Conservation (phyloP, 2,113 vertebrate species). For the Urocynchramus pylzowi region DNA sequence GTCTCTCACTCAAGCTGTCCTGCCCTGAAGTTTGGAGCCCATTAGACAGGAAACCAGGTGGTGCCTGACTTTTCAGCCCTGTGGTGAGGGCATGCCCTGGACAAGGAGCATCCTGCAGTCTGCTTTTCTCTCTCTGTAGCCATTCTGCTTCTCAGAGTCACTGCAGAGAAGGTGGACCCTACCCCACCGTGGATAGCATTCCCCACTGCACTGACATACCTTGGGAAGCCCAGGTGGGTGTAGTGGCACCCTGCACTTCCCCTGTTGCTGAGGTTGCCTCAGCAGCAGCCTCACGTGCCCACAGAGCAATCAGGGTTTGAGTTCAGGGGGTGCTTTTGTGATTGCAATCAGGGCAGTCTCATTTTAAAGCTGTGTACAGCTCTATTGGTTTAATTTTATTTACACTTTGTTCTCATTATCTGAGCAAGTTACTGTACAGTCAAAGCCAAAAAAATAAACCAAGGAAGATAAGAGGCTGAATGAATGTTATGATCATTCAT, state of each 20-base stretch:
- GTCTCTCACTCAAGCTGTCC: neutral
- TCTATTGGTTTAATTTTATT: conserved; percentile 50
- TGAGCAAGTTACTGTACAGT: neutral
- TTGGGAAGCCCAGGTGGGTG: neutral
- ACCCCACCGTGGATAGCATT: neutral
- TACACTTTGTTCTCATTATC: conserved; percentile 18
- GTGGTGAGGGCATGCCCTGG: neutral
- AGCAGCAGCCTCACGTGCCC: neutral
- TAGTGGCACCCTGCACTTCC: neutral
- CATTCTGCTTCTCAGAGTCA: neutral
- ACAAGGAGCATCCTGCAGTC: neutral
- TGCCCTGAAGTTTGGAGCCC: neutral
- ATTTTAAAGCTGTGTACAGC: neutral
- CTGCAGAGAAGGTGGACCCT: neutral
- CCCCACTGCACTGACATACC: rapidly evolving
- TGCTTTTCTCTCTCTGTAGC: neutral
- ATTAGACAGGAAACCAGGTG: neutral
- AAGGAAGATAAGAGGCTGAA: neutral
- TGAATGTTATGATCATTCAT: neutral
- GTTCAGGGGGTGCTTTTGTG: neutral
- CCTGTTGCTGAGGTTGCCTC: neutral
- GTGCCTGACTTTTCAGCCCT: neutral
- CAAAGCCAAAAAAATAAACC: neutral
- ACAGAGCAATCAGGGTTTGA: neutral
- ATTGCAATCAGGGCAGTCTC: neutral